Conservation (phyloP, 1,140 invertebrate genomes). For the Coptotermes formosanus region DNA sequence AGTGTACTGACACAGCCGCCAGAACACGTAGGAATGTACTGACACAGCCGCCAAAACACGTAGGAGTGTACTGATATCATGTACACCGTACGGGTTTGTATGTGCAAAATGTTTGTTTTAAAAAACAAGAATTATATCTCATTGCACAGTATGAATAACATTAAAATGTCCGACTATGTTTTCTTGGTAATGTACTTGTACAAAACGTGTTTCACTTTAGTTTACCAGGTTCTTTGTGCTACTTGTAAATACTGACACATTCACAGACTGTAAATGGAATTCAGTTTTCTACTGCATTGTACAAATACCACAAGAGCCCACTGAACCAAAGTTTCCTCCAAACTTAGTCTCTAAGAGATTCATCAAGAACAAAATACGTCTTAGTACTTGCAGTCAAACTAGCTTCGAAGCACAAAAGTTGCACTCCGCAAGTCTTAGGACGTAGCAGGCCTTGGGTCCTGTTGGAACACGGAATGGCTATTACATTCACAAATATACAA, state of each 20-base stretch:
- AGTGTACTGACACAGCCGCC: no score
- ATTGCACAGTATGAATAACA: no score
- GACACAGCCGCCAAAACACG: no score
- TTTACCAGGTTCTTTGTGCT: neutral
- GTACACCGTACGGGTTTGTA: no score
- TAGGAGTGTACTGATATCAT: no score
- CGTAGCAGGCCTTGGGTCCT: slow-evolving; percentile 31
- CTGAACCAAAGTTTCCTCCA: slow-evolving; percentile 18
- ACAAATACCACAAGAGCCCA: neutral
- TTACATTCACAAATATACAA: slow-evolving; percentile 23
- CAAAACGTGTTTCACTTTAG: neutral
- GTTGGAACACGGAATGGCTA: slow-evolving; percentile 34
- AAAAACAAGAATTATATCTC: no score
- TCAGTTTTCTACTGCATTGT: neutral
- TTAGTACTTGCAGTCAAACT: slow-evolving; percentile 36
- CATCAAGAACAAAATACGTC: slow-evolving; percentile 34
- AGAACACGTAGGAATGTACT: no score
- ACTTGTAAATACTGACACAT: no score
- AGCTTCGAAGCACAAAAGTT: slow-evolving; percentile 36
- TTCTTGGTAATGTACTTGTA: neutral
- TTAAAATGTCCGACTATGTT: no score
- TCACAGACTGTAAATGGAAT: no score
- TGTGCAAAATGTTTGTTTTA: no score
- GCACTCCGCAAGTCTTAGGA: slow-evolving; percentile 34
- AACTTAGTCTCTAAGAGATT: slow-evolving; percentile 30